Conservation (phyloP, 2,797 vertebrate species). For the Gallirallus australis region DNA sequence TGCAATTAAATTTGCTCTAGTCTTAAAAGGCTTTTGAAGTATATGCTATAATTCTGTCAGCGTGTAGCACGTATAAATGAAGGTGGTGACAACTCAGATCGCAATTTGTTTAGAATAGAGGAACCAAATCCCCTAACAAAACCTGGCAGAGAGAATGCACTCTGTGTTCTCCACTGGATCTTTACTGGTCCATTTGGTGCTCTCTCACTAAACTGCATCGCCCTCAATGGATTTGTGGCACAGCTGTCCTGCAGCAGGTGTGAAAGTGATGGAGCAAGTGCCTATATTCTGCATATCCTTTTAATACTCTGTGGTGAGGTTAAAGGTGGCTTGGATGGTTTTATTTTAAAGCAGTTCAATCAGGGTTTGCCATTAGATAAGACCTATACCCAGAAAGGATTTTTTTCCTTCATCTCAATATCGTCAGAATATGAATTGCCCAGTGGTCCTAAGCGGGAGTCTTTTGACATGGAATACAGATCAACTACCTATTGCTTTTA, state of each 20-base stretch:
- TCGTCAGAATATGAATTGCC: not conserved
- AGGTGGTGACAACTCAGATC: not conserved
- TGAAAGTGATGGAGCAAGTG: not conserved
- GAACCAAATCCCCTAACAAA: not conserved
- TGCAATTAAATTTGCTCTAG: not conserved
- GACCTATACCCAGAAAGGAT: not conserved
- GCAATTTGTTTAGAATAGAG: not conserved
- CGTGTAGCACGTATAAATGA: not conserved
- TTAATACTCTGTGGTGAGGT: not conserved
- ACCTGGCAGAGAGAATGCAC: not conserved
- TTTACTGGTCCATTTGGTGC: not conserved
- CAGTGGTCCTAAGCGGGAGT: not conserved
- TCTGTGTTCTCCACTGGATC: not conserved
- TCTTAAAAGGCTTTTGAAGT: not conserved
- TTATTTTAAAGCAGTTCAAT: not conserved
- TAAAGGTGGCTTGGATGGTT: not conserved
- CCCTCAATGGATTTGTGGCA: not conserved
- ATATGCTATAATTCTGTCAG: not conserved
- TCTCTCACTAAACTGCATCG: not conserved
- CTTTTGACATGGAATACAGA: not conserved
- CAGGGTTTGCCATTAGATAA: not conserved
- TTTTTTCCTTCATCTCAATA: not conserved
- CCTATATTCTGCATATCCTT: not conserved
- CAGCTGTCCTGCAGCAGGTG: not conserved
- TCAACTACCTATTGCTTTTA: not conserved